Evolutionary conservation across 92 coral and sea anemone species (phyloP).

Genomic region (Pocillopora meandrina): DNA sequence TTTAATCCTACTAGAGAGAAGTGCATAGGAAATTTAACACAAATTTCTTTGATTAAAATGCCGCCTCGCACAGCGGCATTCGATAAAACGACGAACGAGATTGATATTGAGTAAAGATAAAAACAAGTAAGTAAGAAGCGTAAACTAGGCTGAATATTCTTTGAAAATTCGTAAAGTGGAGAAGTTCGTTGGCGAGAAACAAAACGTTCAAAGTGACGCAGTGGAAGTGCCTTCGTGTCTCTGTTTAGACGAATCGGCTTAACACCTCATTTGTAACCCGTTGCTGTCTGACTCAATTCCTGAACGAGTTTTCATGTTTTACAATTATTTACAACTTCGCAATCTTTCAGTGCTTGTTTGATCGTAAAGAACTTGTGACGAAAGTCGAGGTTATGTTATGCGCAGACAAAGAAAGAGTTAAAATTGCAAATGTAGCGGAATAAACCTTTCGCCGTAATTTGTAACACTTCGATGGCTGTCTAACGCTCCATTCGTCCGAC

Average conservation of each 20-base stretch:
- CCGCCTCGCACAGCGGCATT: not conserved
- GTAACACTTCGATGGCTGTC: not conserved
- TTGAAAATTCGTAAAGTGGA: not conserved
- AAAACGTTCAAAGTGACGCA: not conserved
- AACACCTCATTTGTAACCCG: slow-evolving; percentile 43
- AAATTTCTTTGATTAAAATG: not conserved
- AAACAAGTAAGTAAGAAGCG: not conserved
- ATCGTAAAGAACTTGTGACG: not conserved
- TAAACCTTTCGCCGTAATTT: slow-evolving; percentile 12
- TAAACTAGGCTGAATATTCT: no score
- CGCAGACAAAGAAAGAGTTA: not conserved
- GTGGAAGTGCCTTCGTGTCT: slow-evolving; percentile 24
- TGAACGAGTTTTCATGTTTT: slow-evolving; percentile 11
- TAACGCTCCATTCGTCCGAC: slow-evolving; percentile 16
- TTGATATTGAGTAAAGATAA: not conserved
- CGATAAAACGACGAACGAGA: not conserved
- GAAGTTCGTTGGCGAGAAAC: slow-evolving; percentile 2
- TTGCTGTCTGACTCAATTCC: slow-evolving; percentile 22
- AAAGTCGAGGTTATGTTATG: not conserved
- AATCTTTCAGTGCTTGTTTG: not conserved
- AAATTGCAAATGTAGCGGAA: not conserved
- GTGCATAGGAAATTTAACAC: not conserved
- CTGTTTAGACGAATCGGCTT: slow-evolving; percentile 34
- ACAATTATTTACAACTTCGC: slow-evolving; percentile 3
- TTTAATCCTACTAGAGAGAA: not conserved